These are phyloP conservation scores for Agrochola macilenta DNA, from an alignment of 2,888 invertebrate species.

Conservation along the genomic window DNA sequence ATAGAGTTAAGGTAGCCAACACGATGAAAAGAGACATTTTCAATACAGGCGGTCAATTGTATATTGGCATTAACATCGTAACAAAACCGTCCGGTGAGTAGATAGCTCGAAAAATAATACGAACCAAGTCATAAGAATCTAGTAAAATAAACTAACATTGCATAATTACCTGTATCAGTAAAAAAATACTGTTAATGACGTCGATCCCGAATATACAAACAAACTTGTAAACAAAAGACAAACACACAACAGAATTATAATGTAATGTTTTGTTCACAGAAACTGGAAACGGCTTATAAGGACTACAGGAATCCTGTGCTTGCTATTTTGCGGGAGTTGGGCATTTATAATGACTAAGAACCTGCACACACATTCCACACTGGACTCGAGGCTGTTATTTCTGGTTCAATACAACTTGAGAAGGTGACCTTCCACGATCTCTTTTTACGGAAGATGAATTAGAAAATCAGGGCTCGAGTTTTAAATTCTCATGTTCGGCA, in stretches of 20 bases:
- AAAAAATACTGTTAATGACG: background rate
- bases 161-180: background rate
- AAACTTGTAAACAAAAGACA: background rate
- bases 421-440: background rate
- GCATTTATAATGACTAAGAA: conserved; percentile 43
- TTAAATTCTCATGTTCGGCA: background rate
- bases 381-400: background rate
- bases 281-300: conserved; percentile 53
- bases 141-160: background rate
- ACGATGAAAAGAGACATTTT: background rate
- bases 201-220: background rate
- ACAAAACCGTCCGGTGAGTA: background rate
- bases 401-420: background rate
- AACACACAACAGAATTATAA: background rate
- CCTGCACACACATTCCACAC: conserved; percentile 1
- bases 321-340: conserved; percentile 66
- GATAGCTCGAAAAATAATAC: background rate
- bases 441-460: background rate
- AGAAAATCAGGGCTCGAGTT: background rate
- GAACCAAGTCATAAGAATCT: background rate
- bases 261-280: conserved; percentile 59
- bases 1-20: background rate
- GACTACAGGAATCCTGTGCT: conserved; percentile 58
- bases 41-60: background rate
- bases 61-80: background rate